Evolutionary conservation across 2,113 vertebrate genomes (phyloP).

Genomic region (Leucopsar rothschildi): DNA sequence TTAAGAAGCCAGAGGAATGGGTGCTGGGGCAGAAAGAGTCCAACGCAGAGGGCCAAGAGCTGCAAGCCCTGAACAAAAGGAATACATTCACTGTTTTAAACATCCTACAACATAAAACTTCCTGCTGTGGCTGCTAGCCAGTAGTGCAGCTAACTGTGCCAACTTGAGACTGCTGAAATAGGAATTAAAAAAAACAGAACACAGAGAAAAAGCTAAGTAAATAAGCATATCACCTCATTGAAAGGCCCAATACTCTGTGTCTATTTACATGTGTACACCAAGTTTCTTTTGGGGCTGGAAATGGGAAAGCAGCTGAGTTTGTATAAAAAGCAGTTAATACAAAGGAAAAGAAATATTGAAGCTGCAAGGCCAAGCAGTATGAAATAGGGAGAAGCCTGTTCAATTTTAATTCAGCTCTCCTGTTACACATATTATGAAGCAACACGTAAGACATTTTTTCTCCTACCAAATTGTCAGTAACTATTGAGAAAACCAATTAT

Average conservation of each 20-base stretch:
- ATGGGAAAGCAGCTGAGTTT: background rate
- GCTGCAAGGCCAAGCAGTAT: background rate
- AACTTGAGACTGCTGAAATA: background rate
- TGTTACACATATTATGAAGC: background rate
- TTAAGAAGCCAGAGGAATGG: conserved; percentile 95
- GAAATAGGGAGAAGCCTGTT: background rate
- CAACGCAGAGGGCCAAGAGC: conserved; percentile 91
- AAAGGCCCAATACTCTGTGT: background rate
- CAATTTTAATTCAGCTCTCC: background rate
- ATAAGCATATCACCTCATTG: background rate
- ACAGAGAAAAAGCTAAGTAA: background rate
- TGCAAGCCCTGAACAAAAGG: conserved; percentile 88
- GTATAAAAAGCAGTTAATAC: background rate
- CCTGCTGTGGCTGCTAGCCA: background rate
- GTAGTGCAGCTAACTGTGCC: background rate
- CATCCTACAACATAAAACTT: background rate
- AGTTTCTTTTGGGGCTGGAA: background rate
- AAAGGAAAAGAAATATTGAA: background rate
- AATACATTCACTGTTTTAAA: conserved; percentile 19
- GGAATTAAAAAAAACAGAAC: background rate
- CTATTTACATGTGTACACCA: background rate
- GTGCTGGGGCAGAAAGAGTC: conserved; percentile 93
- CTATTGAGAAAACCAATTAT: background rate
- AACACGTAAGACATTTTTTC: background rate
- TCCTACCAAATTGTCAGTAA: background rate